Conservation (phyloP, 2,888 invertebrate species). For the Stenotaenia linearis region DNA sequence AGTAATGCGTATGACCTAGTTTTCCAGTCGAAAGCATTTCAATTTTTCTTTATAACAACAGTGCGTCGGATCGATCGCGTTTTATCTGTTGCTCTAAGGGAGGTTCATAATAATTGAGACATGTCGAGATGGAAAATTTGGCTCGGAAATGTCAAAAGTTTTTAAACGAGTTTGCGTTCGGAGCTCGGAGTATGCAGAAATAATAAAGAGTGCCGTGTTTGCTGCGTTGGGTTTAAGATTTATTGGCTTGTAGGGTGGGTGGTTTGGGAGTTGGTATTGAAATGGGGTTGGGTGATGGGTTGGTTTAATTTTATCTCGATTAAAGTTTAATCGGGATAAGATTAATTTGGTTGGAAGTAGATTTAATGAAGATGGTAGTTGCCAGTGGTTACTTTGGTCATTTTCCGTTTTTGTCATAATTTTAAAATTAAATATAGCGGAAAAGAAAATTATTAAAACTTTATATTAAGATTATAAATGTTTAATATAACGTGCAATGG, state of each 20-base stretch:
- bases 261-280: background rate
- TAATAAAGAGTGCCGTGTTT: background rate
- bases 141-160: background rate
- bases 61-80: background rate
- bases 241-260: background rate
- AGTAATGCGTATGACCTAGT: background rate
- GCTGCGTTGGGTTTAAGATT: background rate
- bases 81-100: background rate
- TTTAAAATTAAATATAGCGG: too few relatives aligned
- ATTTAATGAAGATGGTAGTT: too few relatives aligned
- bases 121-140: background rate
- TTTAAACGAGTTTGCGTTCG: background rate
- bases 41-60: constrained; percentile 12
- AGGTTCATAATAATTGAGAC: background rate
- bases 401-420: too few relatives aligned
- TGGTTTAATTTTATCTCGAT: too few relatives aligned
- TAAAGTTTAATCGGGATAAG: too few relatives aligned
- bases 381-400: too few relatives aligned
- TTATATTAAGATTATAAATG: too few relatives aligned
- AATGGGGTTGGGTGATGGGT: too few relatives aligned
- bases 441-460: too few relatives aligned
- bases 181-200: background rate
- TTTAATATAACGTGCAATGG: too few relatives aligned
- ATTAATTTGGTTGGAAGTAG: too few relatives aligned
- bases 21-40: background rate